Base-by-base conservation (phyloP, 64 coral and sea anemone genomes). In the Stichodactyla helianthus region DNA sequence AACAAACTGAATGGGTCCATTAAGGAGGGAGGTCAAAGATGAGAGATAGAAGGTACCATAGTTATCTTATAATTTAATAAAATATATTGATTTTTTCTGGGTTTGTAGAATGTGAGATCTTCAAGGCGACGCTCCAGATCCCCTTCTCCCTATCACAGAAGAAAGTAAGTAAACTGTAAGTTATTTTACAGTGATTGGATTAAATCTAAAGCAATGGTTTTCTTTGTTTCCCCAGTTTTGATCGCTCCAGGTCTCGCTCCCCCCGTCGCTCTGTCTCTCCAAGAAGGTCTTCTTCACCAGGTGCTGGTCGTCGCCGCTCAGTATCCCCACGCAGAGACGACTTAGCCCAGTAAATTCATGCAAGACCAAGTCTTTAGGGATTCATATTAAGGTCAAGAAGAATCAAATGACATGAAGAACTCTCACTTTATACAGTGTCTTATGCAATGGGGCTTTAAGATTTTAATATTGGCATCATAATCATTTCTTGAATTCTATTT, bases 221-320 rank as follows among this genome's bases (percentile, higher is more conserved):
- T 82, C 53, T 82, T 4, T 82, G 12, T 60, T 71, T 52, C 3
- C 77, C 10, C 55, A 13, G 85, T 28, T 94, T 58, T 83, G 61
- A 83, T 23, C 86, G 88, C 27, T 94, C 93, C 60, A 87, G 88
- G 71, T 94, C 93, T 35, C 93, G 93, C 53, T 94, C 90, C 22
- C 90, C 90, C 17, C 71, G 77, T 1, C 56, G 71, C 77, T 86
- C 83, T 31, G 70, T 79, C 28, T 84, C 83, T 15, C 83, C 83
- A 57, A 82, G 89, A 10, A 83, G 84, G 16, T 90, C 89, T 15
- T 83, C 82, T 15, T 90, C 89, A 6, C 89, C 89, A 53, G 31
- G 83, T 51, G 52, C 53, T 8, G 35, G 25, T 16, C 89, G 54
- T 52, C 54, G 83, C 10, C 89, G 89, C 26, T 90, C 89, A 44